Percentiles rank a stretch among this genome's conserved stretches.
Conservation (phyloP, 2,113 vertebrate species). For the Strigops habroptila region DNA sequence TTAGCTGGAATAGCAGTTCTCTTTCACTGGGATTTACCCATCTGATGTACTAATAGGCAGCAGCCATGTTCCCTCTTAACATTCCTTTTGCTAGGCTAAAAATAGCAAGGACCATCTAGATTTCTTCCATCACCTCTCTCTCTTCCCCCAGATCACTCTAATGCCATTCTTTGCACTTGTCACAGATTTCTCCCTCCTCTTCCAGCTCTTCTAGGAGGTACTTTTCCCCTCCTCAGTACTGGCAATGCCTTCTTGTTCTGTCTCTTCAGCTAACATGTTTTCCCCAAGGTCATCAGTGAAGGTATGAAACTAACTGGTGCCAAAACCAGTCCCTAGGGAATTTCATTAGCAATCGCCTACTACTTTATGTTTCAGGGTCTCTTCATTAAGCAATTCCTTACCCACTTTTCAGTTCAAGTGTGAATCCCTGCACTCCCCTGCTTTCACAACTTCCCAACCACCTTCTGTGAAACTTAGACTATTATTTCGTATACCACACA, state of each 20-base stretch:
- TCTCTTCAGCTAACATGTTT: neutral
- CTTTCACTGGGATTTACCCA: slow-evolving; percentile 45
- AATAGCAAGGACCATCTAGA: neutral
- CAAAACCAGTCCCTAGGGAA: neutral
- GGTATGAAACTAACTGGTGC: neutral
- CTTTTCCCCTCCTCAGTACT: neutral
- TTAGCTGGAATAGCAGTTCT: slow-evolving; percentile 40
- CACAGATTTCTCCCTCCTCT: neutral
- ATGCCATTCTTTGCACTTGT: neutral
- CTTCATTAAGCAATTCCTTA: neutral
- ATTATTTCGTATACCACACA: neutral
- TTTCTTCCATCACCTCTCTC: neutral
- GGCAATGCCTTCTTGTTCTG: neutral
- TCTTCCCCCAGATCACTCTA: neutral
- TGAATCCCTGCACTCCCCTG: neutral
- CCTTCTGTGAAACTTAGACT: neutral
- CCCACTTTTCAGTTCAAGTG: neutral
- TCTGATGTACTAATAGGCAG: slow-evolving; percentile 53
- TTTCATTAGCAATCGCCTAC: neutral
- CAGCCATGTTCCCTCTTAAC: slow-evolving; percentile 40
- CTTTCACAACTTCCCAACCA: neutral
- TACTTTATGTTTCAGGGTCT: neutral
- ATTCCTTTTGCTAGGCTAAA: slow-evolving; percentile 44
- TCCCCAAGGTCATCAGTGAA: slow-evolving; percentile 14
- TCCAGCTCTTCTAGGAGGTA: neutral